Conservation (phyloP, 1,140 invertebrate species). For the Drosophila varians region DNA sequence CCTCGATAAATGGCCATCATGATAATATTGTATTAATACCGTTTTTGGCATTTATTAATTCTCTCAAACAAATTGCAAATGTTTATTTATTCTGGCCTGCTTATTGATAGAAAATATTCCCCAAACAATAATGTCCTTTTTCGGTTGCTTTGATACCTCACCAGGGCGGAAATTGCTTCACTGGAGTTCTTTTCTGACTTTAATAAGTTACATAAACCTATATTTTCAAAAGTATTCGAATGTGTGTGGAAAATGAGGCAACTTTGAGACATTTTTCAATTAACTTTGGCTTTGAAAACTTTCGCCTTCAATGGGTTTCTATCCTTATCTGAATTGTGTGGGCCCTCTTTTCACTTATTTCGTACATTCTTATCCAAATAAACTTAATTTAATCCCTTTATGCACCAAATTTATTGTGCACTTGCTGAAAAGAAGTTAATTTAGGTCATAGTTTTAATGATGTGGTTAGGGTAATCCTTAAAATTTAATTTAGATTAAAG, state of each 20-base stretch:
- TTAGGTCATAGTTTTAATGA: not conserved
- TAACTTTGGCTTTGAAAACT: not conserved
- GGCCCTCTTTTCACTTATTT: not conserved
- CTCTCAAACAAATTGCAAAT: constrained; percentile 43
- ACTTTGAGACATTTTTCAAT: not conserved
- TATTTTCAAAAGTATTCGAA: not conserved
- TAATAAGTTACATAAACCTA: constrained; percentile 18
- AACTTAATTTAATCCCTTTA: not conserved
- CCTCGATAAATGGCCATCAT: constrained; percentile 27
- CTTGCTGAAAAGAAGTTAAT: not conserved
- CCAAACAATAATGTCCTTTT: constrained; percentile 10
- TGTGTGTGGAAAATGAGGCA: not conserved
- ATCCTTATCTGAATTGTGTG: not conserved
- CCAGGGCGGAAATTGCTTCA: constrained; percentile 30
- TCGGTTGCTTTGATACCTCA: constrained; percentile 13
- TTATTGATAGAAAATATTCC: constrained; percentile 35
- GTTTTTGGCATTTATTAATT: constrained; percentile 59
- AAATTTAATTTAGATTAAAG: not conserved
- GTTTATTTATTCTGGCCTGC: constrained; percentile 21
- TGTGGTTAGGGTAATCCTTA: too few relatives aligned
- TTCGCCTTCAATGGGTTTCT: not conserved
- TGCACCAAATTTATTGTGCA: too few relatives aligned
- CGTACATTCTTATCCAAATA: not conserved
- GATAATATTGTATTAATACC: constrained; percentile 44
- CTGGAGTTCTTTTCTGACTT: constrained; percentile 6